phyloP scores from a whole-genome alignment of 2,797 vertebrate genomes.

The Hippopotamyrus pictus region DNA sequence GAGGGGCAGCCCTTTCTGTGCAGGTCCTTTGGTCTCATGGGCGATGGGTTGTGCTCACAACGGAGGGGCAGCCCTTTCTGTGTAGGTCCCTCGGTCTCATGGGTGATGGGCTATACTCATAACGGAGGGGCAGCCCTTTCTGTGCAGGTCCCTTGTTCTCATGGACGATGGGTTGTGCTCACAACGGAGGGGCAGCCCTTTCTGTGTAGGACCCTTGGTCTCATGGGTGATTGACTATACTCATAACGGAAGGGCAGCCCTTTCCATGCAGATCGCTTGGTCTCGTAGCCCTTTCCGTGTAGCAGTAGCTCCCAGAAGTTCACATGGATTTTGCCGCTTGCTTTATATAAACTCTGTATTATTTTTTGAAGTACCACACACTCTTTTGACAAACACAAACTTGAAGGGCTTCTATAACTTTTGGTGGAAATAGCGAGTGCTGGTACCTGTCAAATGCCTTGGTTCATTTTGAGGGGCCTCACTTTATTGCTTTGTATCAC shows the following conservation, averaged over 20 bases:
- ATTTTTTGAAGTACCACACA: conserved; percentile 16
- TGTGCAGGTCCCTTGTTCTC: neutral
- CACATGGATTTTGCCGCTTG: neutral
- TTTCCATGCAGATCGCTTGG: neutral
- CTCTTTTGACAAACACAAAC: conserved; percentile 23
- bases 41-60: neutral
- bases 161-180: neutral
- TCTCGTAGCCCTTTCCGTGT: neutral
- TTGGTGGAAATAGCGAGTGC: conserved; percentile 18
- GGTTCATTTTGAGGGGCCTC: neutral
- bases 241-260: neutral
- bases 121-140: neutral
- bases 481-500: neutral
- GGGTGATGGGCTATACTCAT: neutral
- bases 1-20: neutral
- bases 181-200: neutral
- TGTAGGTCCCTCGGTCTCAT: neutral
- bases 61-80: neutral
- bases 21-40: neutral
- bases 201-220: neutral
- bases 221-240: neutral
- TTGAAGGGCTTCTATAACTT: conserved; percentile 18
- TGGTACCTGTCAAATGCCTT: neutral
- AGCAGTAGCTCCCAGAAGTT: neutral
- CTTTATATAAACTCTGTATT: conserved; percentile 20